Conservation (phyloP, 2,888 invertebrate species). For the Oxytorus armatus region DNA sequence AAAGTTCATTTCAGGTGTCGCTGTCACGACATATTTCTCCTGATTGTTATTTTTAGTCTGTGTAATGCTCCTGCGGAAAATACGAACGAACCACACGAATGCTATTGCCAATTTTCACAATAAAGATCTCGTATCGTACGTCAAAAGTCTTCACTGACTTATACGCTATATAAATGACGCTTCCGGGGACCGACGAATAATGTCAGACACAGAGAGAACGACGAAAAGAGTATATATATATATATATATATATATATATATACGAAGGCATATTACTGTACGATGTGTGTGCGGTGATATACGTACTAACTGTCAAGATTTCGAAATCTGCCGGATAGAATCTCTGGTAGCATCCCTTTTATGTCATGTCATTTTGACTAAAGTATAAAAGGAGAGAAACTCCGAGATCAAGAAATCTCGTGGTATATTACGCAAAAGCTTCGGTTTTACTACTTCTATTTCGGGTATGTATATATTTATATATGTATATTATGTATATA, state of each 20-base stretch:
- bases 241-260: neutral
- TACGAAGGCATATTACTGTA: neutral
- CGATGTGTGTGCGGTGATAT: neutral
- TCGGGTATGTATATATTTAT: neutral
- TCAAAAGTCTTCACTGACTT: constrained; percentile 4
- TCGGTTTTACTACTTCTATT: constrained; percentile 32
- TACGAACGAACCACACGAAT: neutral
- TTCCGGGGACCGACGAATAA: constrained; percentile 44
- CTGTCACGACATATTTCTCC: no score
- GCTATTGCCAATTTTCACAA: constrained; percentile 35
- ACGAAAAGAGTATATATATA: constrained; percentile 20
- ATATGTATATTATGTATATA: no score
- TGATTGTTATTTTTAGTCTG: no score
- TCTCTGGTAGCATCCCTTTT: constrained; percentile 21
- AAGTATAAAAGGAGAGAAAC: constrained; percentile 17
- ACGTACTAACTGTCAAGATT: neutral
- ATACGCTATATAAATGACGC: neutral
- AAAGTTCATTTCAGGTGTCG: no score
- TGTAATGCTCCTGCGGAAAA: neutral
- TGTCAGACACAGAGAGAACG: constrained; percentile 27
- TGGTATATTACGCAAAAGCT: constrained; percentile 1
- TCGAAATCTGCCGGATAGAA: constrained; percentile 22
- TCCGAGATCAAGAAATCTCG: constrained; percentile 17
- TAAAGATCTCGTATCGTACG: constrained; percentile 46
- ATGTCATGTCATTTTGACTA: constrained; percentile 41